Conservation (phyloP, 2,797 vertebrate species). For the Rhynchotus rufescens region DNA sequence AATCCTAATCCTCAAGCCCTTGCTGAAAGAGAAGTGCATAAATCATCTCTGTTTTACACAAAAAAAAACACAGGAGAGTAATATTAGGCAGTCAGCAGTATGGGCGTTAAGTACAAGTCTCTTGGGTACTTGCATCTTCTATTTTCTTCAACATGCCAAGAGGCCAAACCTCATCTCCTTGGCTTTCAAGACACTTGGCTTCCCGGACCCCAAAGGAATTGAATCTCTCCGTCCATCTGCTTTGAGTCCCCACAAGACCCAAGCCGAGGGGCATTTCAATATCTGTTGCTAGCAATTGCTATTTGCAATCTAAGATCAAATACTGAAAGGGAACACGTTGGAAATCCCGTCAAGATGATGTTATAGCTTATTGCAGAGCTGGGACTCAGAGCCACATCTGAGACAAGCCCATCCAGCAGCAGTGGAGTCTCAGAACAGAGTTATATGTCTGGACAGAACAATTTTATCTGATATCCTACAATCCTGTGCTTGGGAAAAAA, state of each 20-base stretch:
- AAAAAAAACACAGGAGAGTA: neutral
- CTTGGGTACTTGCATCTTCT: neutral
- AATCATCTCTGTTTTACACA: neutral
- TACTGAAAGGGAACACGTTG: neutral
- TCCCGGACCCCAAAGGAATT: neutral
- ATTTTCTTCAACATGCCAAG: neutral
- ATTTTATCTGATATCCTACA: neutral
- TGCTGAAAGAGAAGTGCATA: neutral
- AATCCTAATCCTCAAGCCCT: neutral
- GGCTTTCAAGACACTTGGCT: neutral
- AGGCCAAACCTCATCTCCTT: neutral
- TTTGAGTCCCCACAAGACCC: neutral
- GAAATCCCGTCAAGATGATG: fast-evolving
- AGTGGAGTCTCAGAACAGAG: fast-evolving
- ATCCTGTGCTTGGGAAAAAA: neutral
- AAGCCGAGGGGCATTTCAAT: neutral
- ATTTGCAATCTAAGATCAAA: fast-evolving
- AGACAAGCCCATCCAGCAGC: neutral
- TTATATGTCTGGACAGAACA: neutral
- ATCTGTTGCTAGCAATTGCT: neutral
- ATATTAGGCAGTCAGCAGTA: neutral
- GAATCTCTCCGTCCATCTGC: neutral
- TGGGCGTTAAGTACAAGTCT: neutral
- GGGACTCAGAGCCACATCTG: neutral
- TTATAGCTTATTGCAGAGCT: neutral